These are phyloP conservation scores for Setophaga coronata DNA, from an alignment of 2,113 vertebrate genomes.

Conservation along the genomic window DNA sequence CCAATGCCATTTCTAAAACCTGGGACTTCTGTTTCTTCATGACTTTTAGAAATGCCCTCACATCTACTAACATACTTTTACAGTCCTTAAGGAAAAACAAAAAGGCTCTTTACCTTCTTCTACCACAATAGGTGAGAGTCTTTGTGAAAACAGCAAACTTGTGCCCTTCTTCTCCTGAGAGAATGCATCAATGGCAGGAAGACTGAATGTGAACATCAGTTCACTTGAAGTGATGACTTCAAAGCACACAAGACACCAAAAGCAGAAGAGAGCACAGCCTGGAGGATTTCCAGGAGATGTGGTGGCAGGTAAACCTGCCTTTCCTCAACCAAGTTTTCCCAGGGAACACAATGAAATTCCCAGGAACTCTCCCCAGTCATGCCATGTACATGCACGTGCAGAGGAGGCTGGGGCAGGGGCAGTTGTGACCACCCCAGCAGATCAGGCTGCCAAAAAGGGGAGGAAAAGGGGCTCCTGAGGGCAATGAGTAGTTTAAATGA, in stretches of 20 bases:
- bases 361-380: background rate
- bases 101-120: background rate
- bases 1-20: background rate
- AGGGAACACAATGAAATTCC: background rate
- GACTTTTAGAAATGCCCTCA: background rate
- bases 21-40: background rate
- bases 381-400: fast-evolving
- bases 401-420: background rate
- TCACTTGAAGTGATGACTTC: background rate
- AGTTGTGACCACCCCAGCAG: background rate
- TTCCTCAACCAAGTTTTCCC: background rate
- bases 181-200: background rate
- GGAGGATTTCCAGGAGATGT: background rate
- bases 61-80: background rate
- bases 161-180: background rate
- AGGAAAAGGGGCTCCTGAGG: background rate
- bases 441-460: background rate
- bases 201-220: background rate
- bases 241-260: background rate
- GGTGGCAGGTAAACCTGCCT: background rate
- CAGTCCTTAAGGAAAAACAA: background rate
- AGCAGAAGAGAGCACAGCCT: background rate
- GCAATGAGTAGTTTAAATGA: background rate
- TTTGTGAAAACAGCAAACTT: background rate
- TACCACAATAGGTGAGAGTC: background rate